A percentile compares a stretch with the other conserved stretches of the same genome.
phyloP scores from a whole-genome alignment of 2,888 invertebrate species.

The Maniola hyperantus region DNA sequence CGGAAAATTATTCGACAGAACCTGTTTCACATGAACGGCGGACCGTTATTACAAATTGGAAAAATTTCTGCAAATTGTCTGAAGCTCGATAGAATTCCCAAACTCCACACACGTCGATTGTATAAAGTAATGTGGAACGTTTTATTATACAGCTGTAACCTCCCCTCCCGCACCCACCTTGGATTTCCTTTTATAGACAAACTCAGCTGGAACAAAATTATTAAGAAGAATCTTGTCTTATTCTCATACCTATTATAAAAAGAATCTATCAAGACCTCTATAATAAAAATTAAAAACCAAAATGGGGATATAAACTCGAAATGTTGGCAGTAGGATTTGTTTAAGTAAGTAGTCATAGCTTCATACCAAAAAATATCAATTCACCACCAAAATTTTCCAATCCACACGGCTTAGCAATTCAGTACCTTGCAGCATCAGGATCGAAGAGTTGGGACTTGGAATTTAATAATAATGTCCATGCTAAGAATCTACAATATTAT shows the following conservation, averaged over 20 bases:
- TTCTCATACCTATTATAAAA: neutral
- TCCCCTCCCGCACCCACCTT: neutral
- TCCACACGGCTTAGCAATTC: too few species aligned
- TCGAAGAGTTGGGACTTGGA: too few species aligned
- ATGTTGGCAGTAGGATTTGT: too few species aligned
- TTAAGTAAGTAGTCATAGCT: too few species aligned
- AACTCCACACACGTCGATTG: conserved; percentile 23
- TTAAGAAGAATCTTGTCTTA: conserved; percentile 5
- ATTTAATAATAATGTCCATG: too few species aligned
- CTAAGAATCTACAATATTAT: too few species aligned
- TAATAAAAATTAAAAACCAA: neutral
- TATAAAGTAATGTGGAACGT: conserved; percentile 23
- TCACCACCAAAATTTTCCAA: too few species aligned
- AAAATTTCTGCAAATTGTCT: conserved; percentile 26
- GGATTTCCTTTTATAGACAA: neutral
- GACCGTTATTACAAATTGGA: conserved; percentile 27
- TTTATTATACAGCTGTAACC: conserved; percentile 18
- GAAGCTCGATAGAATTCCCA: conserved; percentile 29
- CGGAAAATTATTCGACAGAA: conserved; percentile 2
- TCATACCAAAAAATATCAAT: too few species aligned
- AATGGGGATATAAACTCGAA: too few species aligned
- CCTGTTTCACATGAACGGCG: neutral
- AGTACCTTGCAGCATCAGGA: too few species aligned
- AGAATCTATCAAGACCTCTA: neutral
- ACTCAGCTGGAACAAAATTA: neutral